Conservation (phyloP, 2,888 invertebrate species). For the Hemaris fuciformis region DNA sequence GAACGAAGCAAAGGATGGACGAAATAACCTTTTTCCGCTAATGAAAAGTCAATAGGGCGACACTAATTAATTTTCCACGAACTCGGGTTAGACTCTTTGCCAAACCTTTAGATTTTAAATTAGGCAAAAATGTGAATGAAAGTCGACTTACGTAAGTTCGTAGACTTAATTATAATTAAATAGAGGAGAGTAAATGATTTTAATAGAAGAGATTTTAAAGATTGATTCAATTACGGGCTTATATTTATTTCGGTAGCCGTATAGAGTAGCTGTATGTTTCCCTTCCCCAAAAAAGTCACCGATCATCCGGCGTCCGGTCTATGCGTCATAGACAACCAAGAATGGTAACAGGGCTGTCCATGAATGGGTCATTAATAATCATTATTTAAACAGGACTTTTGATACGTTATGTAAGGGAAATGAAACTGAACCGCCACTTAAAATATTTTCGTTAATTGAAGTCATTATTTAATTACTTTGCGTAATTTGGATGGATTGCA, state of each 20-base stretch:
- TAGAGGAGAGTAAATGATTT: not conserved
- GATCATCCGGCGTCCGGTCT: slow-evolving; percentile 35
- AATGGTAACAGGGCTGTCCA: not conserved
- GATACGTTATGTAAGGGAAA: not conserved
- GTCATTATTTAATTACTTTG: not conserved
- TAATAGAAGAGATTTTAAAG: no score
- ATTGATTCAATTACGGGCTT: not conserved
- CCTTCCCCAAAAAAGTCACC: slow-evolving; percentile 46
- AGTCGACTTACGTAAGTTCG: not conserved
- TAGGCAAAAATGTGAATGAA: not conserved
- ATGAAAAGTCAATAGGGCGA: not conserved
- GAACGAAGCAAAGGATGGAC: not conserved
- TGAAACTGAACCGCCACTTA: not conserved
- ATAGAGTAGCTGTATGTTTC: slow-evolving; percentile 28
- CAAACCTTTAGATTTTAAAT: not conserved
- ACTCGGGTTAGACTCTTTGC: not conserved
- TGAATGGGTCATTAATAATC: not conserved
- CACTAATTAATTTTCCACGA: not conserved
- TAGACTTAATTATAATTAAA: not conserved
- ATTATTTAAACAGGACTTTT: not conserved
- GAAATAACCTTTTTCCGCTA: not conserved
- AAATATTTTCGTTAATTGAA: not conserved
- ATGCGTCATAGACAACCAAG: slow-evolving; percentile 12
- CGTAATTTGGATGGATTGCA: not conserved
- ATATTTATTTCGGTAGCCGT: not conserved